phyloP scores from a whole-genome alignment of 2,797 vertebrate species.

The Caiman crocodilus region DNA sequence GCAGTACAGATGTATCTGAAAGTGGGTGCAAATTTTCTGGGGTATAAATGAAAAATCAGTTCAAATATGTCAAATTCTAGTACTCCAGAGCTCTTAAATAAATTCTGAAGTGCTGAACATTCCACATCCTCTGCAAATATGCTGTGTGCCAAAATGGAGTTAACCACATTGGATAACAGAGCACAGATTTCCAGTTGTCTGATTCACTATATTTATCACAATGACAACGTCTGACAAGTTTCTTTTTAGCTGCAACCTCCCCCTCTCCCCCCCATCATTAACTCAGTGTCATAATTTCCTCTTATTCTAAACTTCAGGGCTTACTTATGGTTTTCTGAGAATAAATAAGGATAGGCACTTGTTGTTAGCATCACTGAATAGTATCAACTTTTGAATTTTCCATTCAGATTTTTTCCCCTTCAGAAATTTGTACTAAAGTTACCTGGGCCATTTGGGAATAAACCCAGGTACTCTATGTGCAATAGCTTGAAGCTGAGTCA shows the following conservation, averaged over 20 bases:
- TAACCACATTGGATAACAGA: not conserved
- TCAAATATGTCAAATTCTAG: not conserved
- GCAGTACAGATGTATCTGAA: not conserved
- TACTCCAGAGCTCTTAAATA: not conserved
- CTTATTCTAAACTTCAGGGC: not conserved
- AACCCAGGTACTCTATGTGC: conserved; percentile 26
- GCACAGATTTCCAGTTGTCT: not conserved
- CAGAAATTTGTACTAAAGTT: conserved; percentile 48
- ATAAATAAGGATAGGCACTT: not conserved
- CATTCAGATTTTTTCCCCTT: conserved; percentile 9
- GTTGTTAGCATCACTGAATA: not conserved
- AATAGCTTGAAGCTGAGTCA: conserved; percentile 64
- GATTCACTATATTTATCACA: not conserved
- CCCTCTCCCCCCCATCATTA: not conserved
- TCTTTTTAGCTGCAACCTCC: not conserved
- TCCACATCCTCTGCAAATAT: not conserved
- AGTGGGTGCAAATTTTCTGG: not conserved
- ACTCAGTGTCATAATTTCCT: not conserved
- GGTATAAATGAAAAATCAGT: not conserved
- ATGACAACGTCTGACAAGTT: not conserved
- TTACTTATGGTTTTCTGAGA: not conserved
- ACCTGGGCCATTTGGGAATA: conserved; percentile 29
- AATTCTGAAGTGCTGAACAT: not conserved
- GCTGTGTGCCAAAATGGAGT: not conserved
- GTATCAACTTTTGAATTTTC: not conserved